phyloP scores from a whole-genome alignment of 2,888 invertebrate species.

The Myopa tessellatipennis region DNA sequence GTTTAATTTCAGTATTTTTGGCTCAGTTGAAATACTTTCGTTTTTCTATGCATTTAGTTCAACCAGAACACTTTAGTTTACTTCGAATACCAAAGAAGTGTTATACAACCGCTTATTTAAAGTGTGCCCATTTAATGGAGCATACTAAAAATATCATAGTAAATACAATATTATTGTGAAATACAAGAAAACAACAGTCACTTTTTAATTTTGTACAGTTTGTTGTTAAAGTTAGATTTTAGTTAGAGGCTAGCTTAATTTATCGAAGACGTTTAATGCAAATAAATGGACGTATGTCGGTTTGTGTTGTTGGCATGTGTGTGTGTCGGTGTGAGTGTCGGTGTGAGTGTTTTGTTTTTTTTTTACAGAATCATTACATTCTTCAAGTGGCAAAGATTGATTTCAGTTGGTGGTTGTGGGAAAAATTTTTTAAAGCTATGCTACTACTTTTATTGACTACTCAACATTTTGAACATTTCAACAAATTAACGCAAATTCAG shows the following conservation, averaged over 20 bases:
- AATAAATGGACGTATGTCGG: slow-evolving; percentile 41
- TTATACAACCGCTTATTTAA: slow-evolving; percentile 15
- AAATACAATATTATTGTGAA: too few species aligned
- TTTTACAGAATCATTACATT: slow-evolving; percentile 2
- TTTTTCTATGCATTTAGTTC: background rate
- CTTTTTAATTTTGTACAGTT: slow-evolving; percentile 27
- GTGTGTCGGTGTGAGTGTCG: slow-evolving; percentile 4
- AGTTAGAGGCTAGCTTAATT: slow-evolving; percentile 32
- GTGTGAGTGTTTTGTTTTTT: background rate
- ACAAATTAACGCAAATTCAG: slow-evolving; percentile 7
- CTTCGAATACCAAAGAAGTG: background rate
- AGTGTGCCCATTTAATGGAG: background rate
- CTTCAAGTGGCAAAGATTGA: slow-evolving; percentile 8
- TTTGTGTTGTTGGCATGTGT: slow-evolving; percentile 7
- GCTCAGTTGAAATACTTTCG: slow-evolving; percentile 59
- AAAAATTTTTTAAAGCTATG: slow-evolving; percentile 27
- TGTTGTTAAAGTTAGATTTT: background rate
- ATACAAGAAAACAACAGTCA: background rate
- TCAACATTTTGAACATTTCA: slow-evolving; percentile 27
- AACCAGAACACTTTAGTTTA: too few species aligned
- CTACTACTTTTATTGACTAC: slow-evolving; percentile 23
- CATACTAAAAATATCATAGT: background rate
- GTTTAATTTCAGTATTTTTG: slow-evolving; percentile 44
- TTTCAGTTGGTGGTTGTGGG: background rate
- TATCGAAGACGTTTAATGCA: slow-evolving; percentile 39